A percentile compares a stretch with the other conserved stretches of the same genome.
These are phyloP conservation scores for Oreortyx pictus DNA, from an alignment of 2,797 vertebrate genomes.

Conservation along the genomic window DNA sequence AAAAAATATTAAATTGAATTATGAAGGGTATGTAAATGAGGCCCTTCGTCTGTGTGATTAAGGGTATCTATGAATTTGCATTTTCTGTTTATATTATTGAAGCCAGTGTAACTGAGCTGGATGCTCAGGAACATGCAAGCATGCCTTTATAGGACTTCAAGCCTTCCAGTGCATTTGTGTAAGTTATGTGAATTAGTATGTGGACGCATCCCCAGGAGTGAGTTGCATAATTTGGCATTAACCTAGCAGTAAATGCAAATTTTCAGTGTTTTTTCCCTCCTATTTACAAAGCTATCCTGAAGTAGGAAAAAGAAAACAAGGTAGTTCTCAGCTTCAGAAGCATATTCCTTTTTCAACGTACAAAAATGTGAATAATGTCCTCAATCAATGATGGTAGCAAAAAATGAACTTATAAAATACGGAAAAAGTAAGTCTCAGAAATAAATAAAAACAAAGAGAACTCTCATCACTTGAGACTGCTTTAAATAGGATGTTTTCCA, in stretches of 20 bases:
- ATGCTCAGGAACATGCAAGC: neutral
- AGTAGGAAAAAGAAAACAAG: neutral
- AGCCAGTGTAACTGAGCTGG: constrained; percentile 55
- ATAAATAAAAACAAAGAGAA: neutral
- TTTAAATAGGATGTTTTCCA: constrained; percentile 65
- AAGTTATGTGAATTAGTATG: neutral
- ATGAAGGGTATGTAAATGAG: constrained; percentile 83
- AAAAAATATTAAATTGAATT: constrained; percentile 81
- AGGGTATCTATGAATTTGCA: constrained; percentile 72
- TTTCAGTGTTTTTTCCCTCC: neutral
- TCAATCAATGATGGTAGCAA: neutral
- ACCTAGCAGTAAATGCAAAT: neutral
- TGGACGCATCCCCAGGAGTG: neutral
- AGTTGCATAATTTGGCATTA: rapidly evolving
- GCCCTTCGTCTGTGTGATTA: constrained; percentile 74
- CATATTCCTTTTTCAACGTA: neutral
- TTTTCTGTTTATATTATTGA: constrained; percentile 69
- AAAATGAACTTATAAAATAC: neutral
- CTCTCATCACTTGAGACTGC: neutral
- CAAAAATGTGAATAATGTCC: constrained; percentile 19
- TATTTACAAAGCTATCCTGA: neutral
- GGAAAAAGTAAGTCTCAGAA: neutral
- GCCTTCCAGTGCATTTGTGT: neutral
- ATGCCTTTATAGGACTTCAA: neutral
- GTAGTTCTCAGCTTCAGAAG: neutral